Percentiles rank a stretch among this genome's conserved stretches.
Evolutionary conservation across 2,888 invertebrate genomes (phyloP).

Genomic region (Nemotelus pantherinus): DNA sequence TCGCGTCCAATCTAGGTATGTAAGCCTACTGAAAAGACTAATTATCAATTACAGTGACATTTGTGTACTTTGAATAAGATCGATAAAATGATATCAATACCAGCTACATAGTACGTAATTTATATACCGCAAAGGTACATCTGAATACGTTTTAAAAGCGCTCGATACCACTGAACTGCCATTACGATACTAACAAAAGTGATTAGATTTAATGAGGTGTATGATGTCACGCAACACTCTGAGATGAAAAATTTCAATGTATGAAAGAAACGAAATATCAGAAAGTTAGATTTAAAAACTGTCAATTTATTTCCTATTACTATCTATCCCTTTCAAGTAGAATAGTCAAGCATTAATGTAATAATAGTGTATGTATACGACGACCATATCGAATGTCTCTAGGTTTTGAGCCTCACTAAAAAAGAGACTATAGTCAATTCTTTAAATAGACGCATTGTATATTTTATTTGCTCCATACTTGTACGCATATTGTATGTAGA

Average conservation of each 20-base stretch:
- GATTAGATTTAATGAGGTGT: too few relatives aligned
- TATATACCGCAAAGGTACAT: too few relatives aligned
- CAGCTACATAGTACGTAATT: too few relatives aligned
- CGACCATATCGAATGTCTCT: constrained; percentile 16
- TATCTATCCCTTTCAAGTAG: too few relatives aligned
- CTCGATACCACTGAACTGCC: too few relatives aligned
- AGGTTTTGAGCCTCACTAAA: not conserved
- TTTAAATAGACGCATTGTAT: not conserved
- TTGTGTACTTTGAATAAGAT: too few relatives aligned
- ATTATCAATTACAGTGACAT: not conserved
- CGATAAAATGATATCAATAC: too few relatives aligned
- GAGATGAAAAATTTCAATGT: too few relatives aligned
- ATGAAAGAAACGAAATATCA: not conserved
- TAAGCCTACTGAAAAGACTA: constrained; percentile 10
- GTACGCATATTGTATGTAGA: not conserved
- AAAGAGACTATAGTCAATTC: not conserved
- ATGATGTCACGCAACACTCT: too few relatives aligned
- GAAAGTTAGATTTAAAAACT: not conserved
- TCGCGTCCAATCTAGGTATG: constrained; percentile 31
- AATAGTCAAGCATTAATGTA: too few relatives aligned
- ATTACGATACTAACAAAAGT: too few relatives aligned
- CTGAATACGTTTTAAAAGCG: too few relatives aligned
- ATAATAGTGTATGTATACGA: constrained; percentile 15
- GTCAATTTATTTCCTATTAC: not conserved
- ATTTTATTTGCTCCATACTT: not conserved